Evolutionary conservation across 92 coral and sea anemone species (phyloP).

Genomic region (Porites divaricata): DNA sequence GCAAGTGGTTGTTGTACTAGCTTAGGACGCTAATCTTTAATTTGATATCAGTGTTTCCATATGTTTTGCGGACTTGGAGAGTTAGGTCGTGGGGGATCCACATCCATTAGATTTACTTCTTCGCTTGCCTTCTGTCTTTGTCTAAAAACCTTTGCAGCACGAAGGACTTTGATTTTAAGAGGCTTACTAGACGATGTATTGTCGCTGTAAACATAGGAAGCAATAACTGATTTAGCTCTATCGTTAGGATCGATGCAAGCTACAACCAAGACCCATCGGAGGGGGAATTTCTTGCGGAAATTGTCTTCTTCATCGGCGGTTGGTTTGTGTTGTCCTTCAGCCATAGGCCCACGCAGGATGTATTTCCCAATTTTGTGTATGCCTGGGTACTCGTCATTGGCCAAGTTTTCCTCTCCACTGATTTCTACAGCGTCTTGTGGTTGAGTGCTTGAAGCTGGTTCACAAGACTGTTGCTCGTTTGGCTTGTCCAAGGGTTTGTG

Average conservation of each 20-base stretch:
- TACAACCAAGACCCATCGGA: slow-evolving; percentile 6
- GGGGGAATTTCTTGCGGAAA: neutral
- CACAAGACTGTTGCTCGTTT: neutral
- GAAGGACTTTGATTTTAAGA: neutral
- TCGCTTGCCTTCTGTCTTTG: neutral
- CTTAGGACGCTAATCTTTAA: too few species aligned
- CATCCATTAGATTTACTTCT: neutral
- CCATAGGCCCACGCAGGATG: neutral
- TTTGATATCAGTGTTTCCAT: too few species aligned
- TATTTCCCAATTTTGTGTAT: slow-evolving; percentile 19
- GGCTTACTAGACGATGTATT: neutral
- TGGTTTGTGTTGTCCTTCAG: neutral
- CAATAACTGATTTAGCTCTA: neutral
- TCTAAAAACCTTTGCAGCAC: neutral
- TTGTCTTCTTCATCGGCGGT: neutral
- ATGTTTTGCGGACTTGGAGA: neutral
- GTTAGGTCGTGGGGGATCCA: neutral
- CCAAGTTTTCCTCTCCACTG: neutral
- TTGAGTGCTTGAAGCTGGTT: neutral
- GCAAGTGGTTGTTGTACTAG: too few species aligned
- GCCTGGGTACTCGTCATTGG: neutral
- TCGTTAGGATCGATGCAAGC: neutral
- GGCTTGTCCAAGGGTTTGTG: slow-evolving; percentile 3
- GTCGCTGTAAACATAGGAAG: neutral
- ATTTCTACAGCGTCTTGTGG: neutral